Base-by-base conservation (phyloP, 1,140 invertebrate species). In the Papilio dardanus region DNA sequence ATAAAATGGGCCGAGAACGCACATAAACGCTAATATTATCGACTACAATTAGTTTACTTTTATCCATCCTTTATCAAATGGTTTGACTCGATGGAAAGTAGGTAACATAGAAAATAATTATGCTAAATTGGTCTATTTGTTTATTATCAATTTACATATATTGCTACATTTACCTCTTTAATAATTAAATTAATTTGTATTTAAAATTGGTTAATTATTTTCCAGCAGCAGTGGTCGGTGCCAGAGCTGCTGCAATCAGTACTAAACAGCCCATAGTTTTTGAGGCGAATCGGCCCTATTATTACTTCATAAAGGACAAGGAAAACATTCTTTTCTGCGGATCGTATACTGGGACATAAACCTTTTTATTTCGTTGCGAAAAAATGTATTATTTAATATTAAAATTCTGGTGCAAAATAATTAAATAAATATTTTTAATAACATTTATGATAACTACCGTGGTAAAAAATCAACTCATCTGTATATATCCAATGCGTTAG, bases 311-410 rank as follows among this genome's bases (percentile, higher is more conserved):
- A 67, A 30, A 76, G 50, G 68, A 76, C n/a, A 19, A 75, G 67
- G 40, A 28, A 16, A 58, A 74, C 31, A 75, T 71, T 24, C 65
- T 82, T 33, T 82, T 82, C 75, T 42, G 69, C 66, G 81, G 81
- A 75, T 65, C 76, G 42, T 80, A 75, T 50, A 42, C 54, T 40
- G 79, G 79, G 37, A 46, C 28, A 69, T 46, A 54, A 21, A 24
- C 10, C 0, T 12, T 10, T 54, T 24, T 0, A 12, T 54, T 21
- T 54, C 16, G 21, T 5, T 2, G 24, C 21, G 50, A 24, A 24
- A 54, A 54, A 24, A 24, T 24, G 21, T 24, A 24, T 54, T 0
- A 21, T 10, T 24, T 54, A 24, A 28, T 0, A 24, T 54, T 54
- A 54, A 54, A 54, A 54, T 0, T 54, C 6, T 54, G 19, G 21